Evolutionary conservation across 2,888 invertebrate genomes (phyloP).

Genomic region (Archaeoteleia sp.): DNA sequence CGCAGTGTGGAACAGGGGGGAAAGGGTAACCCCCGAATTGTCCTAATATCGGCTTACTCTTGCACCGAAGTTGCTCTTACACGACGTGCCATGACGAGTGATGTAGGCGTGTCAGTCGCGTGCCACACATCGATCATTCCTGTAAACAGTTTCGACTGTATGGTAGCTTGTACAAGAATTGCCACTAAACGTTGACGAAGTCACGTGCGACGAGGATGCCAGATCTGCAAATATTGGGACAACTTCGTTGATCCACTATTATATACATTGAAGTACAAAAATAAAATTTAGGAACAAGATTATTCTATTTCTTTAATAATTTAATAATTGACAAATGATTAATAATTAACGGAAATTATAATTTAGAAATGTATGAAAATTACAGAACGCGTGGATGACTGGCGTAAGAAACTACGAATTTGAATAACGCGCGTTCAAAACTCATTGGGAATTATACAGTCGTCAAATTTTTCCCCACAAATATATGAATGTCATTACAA

Average conservation of each 20-base stretch:
- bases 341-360: too few relatives aligned
- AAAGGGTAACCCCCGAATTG: constrained; percentile 35
- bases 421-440: too few relatives aligned
- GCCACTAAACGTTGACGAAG: constrained; percentile 18
- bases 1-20: constrained; percentile 33
- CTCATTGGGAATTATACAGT: too few relatives aligned
- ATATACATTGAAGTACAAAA: too few relatives aligned
- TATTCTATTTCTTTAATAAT: too few relatives aligned
- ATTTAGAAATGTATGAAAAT: too few relatives aligned
- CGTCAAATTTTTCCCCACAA: too few relatives aligned
- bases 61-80: constrained; percentile 33
- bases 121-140: constrained; percentile 74
- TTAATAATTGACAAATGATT: too few relatives aligned
- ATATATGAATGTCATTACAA: too few relatives aligned
- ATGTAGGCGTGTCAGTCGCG: constrained; percentile 69
- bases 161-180: constrained; percentile 31
- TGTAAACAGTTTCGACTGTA: constrained; percentile 60
- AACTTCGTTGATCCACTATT: constrained; percentile 48
- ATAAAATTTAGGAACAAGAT: too few relatives aligned
- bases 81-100: constrained; percentile 25
- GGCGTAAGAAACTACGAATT: too few relatives aligned
- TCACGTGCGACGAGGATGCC: constrained; percentile 49
- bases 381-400: too few relatives aligned
- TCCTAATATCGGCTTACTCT: constrained; percentile 37
- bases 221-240: constrained; percentile 57